Evolutionary conservation across 2,113 vertebrate genomes (phyloP).

Genomic region (Otocyon megalotis): DNA sequence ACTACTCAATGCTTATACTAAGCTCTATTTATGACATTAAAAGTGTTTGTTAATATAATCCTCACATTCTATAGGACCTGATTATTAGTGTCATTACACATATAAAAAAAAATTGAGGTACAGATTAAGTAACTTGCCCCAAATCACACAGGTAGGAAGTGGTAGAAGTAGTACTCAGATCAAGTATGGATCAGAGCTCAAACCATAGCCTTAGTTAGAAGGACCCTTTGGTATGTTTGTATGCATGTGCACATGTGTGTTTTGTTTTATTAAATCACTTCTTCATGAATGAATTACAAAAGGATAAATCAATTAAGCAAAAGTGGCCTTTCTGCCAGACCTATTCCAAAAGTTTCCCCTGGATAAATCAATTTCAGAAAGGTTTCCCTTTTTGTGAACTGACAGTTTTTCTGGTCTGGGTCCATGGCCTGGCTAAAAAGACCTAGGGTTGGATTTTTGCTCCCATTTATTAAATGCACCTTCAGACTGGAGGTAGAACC

Average conservation of each 20-base stretch:
- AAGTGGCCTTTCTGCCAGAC: background rate
- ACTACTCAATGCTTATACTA: background rate
- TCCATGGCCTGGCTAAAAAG: background rate
- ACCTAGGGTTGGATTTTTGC: background rate
- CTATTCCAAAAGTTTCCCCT: background rate
- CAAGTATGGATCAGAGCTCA: background rate
- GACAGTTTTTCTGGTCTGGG: background rate
- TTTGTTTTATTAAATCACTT: background rate
- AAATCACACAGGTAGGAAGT: background rate
- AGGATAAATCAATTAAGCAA: background rate
- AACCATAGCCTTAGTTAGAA: background rate
- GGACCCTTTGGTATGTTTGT: background rate
- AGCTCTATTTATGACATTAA: background rate
- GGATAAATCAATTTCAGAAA: background rate
- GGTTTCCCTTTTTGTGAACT: background rate
- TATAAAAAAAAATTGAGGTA: background rate
- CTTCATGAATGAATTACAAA: background rate
- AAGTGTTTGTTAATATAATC: background rate
- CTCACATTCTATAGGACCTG: background rate
- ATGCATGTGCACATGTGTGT: background rate
- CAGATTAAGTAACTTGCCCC: background rate
- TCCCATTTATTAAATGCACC: background rate
- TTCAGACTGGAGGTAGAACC: background rate
- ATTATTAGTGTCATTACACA: background rate
- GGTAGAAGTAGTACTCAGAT: background rate